Evolutionary conservation across 2,888 invertebrate genomes (phyloP), one percentile per base, ranked within the genome.

Genomic region (Apamea sordens): DNA sequence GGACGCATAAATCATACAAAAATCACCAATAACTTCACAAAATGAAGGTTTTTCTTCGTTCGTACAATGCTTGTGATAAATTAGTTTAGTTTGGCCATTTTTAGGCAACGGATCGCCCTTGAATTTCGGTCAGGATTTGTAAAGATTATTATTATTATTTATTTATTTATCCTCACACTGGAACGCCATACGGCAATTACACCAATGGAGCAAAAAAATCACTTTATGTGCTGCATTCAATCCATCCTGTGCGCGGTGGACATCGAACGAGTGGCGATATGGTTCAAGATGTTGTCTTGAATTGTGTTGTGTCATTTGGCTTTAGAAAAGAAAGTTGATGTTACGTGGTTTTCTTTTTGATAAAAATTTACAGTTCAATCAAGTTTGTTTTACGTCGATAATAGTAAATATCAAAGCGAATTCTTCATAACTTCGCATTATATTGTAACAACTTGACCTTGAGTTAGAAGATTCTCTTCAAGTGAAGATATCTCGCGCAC

Each of bases 1-100:
- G 89, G 87, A 85, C 61, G 69, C 79, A 87, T 89, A 89, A 90
- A 89, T 89, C 89, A 90, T 86, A 89, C 61, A 84, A 88, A 89
- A 89, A 89, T 88, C 85, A 82, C 84, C 84, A 79, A 89, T 87
- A 85, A 83, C 77, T 89, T 80, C 67, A 73, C 70, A 73, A 83
- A 78, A 75, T 69, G 72, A 76, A 75, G 77, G 83, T 82, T 82
- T 74, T 75, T 63, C 73, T 74, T 28, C 15, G 67, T 44, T 72
- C 67, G 36, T 76, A 82, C 71, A 75, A 85, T 72, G 76, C 71
- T 84, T 4, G 65, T 86, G 85, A 86, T 86, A 85, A 84, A 86
- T 86, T 75, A 76, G 75, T 77, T 80, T 73, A 76, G 85, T 84
- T 84, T 28, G 61, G 47, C 53, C 77, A 74, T 70, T 86, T 83